Conservation (phyloP, 2,888 invertebrate genomes). For the Lampropteryx suffumata region DNA sequence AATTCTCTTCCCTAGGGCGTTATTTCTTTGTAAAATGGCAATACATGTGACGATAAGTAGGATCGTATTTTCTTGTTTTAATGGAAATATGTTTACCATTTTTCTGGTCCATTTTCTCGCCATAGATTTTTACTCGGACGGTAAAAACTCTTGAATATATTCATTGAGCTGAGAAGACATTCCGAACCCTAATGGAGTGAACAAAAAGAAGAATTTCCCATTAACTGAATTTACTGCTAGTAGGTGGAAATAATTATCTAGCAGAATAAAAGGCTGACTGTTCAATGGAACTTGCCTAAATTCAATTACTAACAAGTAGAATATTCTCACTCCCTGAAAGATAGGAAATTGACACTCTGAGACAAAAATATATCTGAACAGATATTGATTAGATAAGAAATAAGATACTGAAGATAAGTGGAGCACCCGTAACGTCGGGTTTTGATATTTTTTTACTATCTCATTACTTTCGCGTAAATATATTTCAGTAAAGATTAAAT, state of each 20-base stretch:
- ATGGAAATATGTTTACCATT: not conserved
- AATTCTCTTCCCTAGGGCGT: slow-evolving; percentile 24
- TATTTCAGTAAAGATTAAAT: too few relatives aligned
- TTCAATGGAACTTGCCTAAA: slow-evolving; percentile 5
- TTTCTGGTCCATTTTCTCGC: not conserved
- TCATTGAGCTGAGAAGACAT: slow-evolving; percentile 3
- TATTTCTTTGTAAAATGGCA: slow-evolving; percentile 21
- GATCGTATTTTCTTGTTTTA: slow-evolving; percentile 9
- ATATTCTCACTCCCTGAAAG: not conserved
- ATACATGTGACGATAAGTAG: slow-evolving; percentile 17
- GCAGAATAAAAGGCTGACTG: slow-evolving; percentile 5
- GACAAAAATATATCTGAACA: too few relatives aligned
- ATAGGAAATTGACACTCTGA: too few relatives aligned
- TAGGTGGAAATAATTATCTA: slow-evolving; percentile 16
- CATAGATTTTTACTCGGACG: slow-evolving; percentile 3
- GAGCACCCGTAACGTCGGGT: too few relatives aligned
- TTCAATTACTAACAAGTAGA: slow-evolving; percentile 6
- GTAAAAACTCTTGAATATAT: slow-evolving; percentile 1
- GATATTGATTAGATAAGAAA: too few relatives aligned
- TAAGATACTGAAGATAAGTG: too few relatives aligned
- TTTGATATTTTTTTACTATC: too few relatives aligned
- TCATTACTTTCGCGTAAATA: too few relatives aligned
- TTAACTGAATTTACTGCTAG: slow-evolving; percentile 7
- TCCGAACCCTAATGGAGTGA: slow-evolving; percentile 14
- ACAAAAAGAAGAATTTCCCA: slow-evolving; percentile 14